Conservation (phyloP, 2,113 vertebrate species). For the Kryptolebias marmoratus region DNA sequence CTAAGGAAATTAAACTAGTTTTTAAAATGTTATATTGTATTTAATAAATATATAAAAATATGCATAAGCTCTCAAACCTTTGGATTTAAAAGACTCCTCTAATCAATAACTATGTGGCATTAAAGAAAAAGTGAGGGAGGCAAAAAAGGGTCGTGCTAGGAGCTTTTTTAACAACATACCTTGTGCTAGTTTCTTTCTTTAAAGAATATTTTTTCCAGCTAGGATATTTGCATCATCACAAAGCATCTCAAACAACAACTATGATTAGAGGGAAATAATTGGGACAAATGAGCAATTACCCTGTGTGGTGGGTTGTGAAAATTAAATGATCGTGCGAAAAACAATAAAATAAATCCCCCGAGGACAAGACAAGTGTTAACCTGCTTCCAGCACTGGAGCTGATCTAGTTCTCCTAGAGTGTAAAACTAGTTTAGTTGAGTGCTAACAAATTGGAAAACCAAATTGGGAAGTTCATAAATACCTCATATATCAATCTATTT, state of each 20-base stretch:
- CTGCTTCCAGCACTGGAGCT: conserved; percentile 44
- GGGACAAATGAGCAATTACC: conserved; percentile 47
- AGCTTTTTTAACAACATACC: neutral
- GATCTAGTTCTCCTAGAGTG: conserved; percentile 32
- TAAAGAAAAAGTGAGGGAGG: conserved; percentile 12
- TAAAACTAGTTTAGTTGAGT: conserved; percentile 38
- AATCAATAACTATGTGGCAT: conserved; percentile 34
- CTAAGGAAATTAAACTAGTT: neutral
- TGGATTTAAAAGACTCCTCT: conserved; percentile 31
- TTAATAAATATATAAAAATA: neutral
- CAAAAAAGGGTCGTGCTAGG: conserved; percentile 6
- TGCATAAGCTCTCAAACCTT: conserved; percentile 8
- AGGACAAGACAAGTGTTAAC: conserved; percentile 48
- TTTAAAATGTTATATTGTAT: neutral
- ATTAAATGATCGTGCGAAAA: neutral
- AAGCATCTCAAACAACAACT: conserved; percentile 7
- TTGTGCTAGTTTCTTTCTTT: conserved; percentile 9
- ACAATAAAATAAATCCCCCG: conserved; percentile 27
- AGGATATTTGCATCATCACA: conserved; percentile 38
- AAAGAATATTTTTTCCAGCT: conserved; percentile 16
- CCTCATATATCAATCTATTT: conserved; percentile 35
- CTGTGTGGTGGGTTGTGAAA: conserved; percentile 1
- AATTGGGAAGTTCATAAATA: conserved; percentile 49
- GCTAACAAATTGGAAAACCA: conserved; percentile 11
- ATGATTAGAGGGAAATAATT: conserved; percentile 24